A percentile compares a stretch with the other conserved stretches of the same genome.
These are phyloP conservation scores for Erebia ligea DNA, from an alignment of 2,888 invertebrate species.

Conservation along the genomic window DNA sequence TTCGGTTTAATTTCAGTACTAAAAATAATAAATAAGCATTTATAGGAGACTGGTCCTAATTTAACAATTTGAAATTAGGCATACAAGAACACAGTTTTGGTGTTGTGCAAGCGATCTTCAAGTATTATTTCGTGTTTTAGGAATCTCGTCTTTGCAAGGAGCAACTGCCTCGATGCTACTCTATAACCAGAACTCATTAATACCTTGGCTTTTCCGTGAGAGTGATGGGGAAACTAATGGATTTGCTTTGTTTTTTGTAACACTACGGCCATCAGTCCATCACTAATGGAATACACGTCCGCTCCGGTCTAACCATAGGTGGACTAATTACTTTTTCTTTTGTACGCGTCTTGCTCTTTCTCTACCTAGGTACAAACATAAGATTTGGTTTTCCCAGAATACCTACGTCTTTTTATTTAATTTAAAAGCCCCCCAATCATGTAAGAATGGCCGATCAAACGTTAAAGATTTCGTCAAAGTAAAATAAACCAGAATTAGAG, in stretches of 20 bases:
- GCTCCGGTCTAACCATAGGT: constrained; percentile 17
- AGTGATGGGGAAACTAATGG: constrained; percentile 17
- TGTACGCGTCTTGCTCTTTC: constrained; percentile 8
- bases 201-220: constrained; percentile 18
- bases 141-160: not conserved
- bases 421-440: too few species aligned
- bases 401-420: not conserved
- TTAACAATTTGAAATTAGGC: too few species aligned
- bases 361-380: not conserved
- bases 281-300: constrained; percentile 19
- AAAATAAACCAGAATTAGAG: too few species aligned
- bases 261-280: not conserved
- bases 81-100: too few species aligned
- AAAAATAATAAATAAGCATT: too few species aligned
- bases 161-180: not conserved
- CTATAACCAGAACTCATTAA: not conserved
- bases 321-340: constrained; percentile 18
- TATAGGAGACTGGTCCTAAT: too few species aligned
- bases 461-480: too few species aligned
- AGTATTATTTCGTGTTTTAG: too few species aligned
- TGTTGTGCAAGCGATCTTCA: too few species aligned
- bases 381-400: not conserved
- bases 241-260: constrained; percentile 22
- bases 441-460: too few species aligned
- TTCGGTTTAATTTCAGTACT: too few species aligned